Conservation (phyloP, 2,797 vertebrate genomes). For the Fundulus diaphanus region DNA sequence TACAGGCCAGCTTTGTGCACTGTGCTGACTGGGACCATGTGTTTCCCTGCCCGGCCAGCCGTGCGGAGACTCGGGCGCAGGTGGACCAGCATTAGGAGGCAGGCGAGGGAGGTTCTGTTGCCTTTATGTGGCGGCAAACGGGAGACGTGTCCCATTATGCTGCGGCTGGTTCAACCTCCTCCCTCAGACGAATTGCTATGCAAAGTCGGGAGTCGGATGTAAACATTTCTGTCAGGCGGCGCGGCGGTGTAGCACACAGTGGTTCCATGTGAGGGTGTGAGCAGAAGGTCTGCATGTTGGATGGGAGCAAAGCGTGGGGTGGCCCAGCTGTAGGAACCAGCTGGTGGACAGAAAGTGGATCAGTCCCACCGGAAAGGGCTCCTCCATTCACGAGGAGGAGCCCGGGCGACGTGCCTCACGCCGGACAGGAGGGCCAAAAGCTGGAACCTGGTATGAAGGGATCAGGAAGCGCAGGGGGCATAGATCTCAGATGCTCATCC, state of each 20-base stretch:
- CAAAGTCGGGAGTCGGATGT: constrained; percentile 23
- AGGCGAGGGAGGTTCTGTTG: constrained; percentile 31
- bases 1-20: constrained; percentile 71
- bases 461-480: constrained; percentile 24
- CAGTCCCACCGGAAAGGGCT: constrained; percentile 67
- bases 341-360: constrained; percentile 72
- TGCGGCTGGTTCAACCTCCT: background rate
- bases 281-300: constrained; percentile 77
- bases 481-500: background rate
- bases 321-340: constrained; percentile 81
- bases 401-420: constrained; percentile 28
- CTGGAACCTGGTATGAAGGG: constrained; percentile 18
- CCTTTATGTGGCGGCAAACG: constrained; percentile 32
- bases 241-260: constrained; percentile 23
- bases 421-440: constrained; percentile 44
- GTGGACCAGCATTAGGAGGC: constrained; percentile 65
- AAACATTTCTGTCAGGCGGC: constrained; percentile 17
- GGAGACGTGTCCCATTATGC: constrained; percentile 11
- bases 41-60: constrained; percentile 69
- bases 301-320: constrained; percentile 71
- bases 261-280: constrained; percentile 51
- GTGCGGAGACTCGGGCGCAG: constrained; percentile 71
- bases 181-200: background rate
- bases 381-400: constrained; percentile 69
- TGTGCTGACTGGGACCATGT: constrained; percentile 76